phyloP scores from a whole-genome alignment of 2,888 invertebrate genomes.

The Amphipoea lucens region DNA sequence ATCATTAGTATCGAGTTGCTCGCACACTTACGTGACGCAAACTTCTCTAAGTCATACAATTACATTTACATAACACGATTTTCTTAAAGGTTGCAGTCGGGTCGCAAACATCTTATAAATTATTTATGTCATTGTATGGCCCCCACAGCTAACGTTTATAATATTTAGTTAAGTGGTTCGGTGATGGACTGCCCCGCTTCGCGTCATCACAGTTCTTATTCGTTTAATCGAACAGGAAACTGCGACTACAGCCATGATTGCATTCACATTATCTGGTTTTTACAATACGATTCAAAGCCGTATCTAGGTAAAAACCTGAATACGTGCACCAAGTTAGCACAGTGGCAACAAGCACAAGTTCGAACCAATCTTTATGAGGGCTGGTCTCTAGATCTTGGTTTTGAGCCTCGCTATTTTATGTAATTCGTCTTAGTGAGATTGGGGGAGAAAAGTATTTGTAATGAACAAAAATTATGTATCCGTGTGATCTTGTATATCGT shows the following conservation, averaged over 20 bases:
- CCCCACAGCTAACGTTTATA: background rate
- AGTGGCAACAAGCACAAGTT: background rate
- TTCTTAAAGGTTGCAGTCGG: constrained; percentile 6
- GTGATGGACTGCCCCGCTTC: background rate
- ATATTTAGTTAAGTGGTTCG: background rate
- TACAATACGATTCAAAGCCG: constrained; percentile 2
- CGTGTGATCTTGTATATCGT: background rate
- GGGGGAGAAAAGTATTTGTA: background rate
- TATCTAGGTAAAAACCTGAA: constrained; percentile 1
- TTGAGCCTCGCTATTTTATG: background rate
- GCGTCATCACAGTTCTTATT: constrained; percentile 15
- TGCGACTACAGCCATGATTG: background rate
- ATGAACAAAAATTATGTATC: background rate
- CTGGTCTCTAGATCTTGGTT: background rate
- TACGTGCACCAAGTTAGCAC: background rate
- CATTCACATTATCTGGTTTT: constrained; percentile 14
- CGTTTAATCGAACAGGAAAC: constrained; percentile 12
- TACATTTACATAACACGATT: constrained; percentile 26
- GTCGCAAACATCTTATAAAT: background rate
- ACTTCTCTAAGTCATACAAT: constrained; percentile 5
- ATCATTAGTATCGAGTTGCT: background rate
- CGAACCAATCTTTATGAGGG: background rate
- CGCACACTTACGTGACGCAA: background rate
- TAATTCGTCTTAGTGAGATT: background rate
- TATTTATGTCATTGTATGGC: background rate